A percentile compares a stretch with the other conserved stretches of the same genome.
Conservation (phyloP, 2,113 vertebrate genomes). For the Mirza zaza region DNA sequence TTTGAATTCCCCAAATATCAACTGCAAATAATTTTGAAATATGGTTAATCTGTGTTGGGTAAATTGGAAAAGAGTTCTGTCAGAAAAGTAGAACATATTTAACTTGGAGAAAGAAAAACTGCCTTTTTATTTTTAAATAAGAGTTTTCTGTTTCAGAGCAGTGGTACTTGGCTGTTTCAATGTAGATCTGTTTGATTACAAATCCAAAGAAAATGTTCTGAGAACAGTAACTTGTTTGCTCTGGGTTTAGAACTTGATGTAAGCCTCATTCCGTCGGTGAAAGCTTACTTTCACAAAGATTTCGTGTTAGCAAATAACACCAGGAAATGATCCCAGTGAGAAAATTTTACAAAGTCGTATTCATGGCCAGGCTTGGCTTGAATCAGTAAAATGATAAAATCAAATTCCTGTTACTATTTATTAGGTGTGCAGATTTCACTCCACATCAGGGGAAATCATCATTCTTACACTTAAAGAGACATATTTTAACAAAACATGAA, state of each 20-base stretch:
- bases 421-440: constrained; percentile 36
- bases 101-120: constrained; percentile 55
- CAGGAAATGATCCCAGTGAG: constrained; percentile 61
- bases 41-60: constrained; percentile 7
- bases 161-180: constrained; percentile 65
- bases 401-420: constrained; percentile 26
- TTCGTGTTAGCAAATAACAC: constrained; percentile 65
- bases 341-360: constrained; percentile 63
- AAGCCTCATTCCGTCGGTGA: constrained; percentile 53
- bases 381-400: constrained; percentile 37
- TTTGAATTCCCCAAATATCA: constrained; percentile 45
- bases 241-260: constrained; percentile 65
- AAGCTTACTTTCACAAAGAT: constrained; percentile 63
- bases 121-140: constrained; percentile 65
- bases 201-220: constrained; percentile 78
- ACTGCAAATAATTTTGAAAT: constrained; percentile 65
- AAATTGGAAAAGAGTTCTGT: constrained; percentile 61
- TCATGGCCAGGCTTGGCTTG: constrained; percentile 50
- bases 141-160: constrained; percentile 62
- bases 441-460: constrained; percentile 8
- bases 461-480: not conserved
- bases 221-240: constrained; percentile 70
- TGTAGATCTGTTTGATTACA: constrained; percentile 65
- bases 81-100: constrained; percentile 64
- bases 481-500: constrained; percentile 24